Base-by-base conservation (phyloP, 2,113 vertebrate species). In the Nothocercus julius region DNA sequence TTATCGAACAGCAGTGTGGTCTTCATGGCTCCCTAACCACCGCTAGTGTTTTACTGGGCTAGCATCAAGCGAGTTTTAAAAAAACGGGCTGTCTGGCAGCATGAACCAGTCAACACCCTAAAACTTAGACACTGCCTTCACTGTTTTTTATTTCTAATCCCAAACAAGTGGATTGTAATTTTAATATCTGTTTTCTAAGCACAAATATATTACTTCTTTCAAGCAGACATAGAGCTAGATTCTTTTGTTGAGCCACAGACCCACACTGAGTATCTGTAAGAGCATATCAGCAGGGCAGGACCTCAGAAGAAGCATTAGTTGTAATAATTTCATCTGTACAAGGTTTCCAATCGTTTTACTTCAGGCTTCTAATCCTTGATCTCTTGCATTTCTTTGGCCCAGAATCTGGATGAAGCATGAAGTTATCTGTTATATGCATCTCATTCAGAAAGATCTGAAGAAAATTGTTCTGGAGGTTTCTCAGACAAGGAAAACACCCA, bases 111-210 rank as follows among this genome's bases (percentile, higher is more conserved):
- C 42, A 86, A 12, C 63, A 87, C 14, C 30, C 72, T 76, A 44
- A 78, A 79, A 79, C 11, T 69, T 73, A 20, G 13, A 8, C 8
- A 62, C 20, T 61, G 4, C 51, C 61, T 91, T 76, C 62, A 58
- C 61, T 74, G 38, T 40, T 91, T 89, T 36, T 94, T 47, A 34
- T 84, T 63, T 89, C 53, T 73, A 77, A 68, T 72, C 75, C 69
- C 77, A 62, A 85, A 77, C n/a, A n/a, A 63, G 58, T 76, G 5
- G 2, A 56, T 63, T 91, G 61, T 53, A 87, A 58, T 75, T 96
- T 84, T 82, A 53, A 34, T 85, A 80, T 88, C 75, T 93, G 67
- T 94, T 97, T 96, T 95, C 92, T 85, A 91, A 96, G 91, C 92
- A 79, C 92, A 89, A 95, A 93, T 94, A 70, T 91, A 90, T 90